A percentile compares a stretch with the other conserved stretches of the same genome.
These are phyloP conservation scores for Drosophila putrida DNA, from an alignment of 2,888 invertebrate genomes.

Conservation along the genomic window DNA sequence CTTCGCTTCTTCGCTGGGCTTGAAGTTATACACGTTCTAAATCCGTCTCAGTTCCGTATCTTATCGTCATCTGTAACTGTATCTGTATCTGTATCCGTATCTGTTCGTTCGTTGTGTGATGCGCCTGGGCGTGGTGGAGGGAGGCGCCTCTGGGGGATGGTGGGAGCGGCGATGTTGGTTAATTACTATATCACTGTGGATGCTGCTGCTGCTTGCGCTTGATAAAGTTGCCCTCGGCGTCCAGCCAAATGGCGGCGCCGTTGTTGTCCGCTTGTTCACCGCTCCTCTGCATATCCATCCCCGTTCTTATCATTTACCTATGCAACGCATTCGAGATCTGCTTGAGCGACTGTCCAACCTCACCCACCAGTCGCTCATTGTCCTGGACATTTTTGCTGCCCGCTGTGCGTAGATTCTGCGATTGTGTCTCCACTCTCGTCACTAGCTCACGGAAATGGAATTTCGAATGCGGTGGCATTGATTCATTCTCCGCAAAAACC, in stretches of 20 bases:
- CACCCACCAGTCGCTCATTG: constrained; percentile 89
- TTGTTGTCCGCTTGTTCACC: constrained; percentile 57
- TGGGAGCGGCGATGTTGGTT: constrained; percentile 54
- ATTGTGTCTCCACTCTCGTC: constrained; percentile 89
- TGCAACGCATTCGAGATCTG: constrained; percentile 85
- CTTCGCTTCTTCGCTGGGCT: constrained; percentile 73
- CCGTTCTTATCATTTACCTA: constrained; percentile 85
- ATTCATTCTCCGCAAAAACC: constrained; percentile 92
- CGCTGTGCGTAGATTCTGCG: constrained; percentile 89
- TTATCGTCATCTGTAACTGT: not conserved
- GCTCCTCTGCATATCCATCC: constrained; percentile 73
- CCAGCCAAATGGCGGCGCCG: constrained; percentile 76
- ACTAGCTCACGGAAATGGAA: constrained; percentile 94
- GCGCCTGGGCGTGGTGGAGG: constrained; percentile 8
- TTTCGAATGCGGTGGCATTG: constrained; percentile 93
- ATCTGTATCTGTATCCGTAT: constrained; percentile 7
- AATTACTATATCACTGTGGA: constrained; percentile 30
- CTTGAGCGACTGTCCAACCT: constrained; percentile 87
- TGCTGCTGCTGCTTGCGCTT: constrained; percentile 69
- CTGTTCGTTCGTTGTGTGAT: constrained; percentile 21
- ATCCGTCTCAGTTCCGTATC: constrained; percentile 22
- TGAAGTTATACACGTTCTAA: constrained; percentile 53
- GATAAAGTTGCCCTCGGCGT: constrained; percentile 83
- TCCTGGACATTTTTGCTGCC: constrained; percentile 90
- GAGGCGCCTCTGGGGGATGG: constrained; percentile 48